Conservation (phyloP, 1,140 invertebrate species). For the Spodoptera frugiperda region DNA sequence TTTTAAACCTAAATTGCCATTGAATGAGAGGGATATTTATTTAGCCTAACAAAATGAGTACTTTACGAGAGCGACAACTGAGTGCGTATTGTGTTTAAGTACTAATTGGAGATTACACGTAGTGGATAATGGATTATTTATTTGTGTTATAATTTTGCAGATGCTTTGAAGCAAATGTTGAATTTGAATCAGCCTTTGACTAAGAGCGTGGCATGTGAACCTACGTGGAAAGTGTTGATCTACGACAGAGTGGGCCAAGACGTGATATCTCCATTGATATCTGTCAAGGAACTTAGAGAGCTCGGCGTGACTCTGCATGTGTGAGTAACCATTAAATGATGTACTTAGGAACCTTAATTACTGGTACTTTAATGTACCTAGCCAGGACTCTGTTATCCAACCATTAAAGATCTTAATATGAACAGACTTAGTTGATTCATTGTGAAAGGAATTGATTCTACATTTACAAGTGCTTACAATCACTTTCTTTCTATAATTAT, state of each 20-base stretch:
- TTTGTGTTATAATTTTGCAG: conserved; percentile 79
- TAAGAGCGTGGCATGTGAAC: conserved; percentile 92
- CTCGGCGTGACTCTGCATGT: conserved; percentile 98
- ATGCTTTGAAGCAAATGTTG: conserved; percentile 96
- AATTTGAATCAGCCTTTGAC: conserved; percentile 94
- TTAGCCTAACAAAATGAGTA: conserved; percentile 86
- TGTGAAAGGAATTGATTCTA: no score
- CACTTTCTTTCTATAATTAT: no score
- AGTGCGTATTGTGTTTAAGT: conserved; percentile 84
- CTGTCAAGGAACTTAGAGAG: conserved; percentile 98
- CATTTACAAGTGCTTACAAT: no score
- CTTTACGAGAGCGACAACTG: conserved; percentile 90
- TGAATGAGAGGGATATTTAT: conserved; percentile 44
- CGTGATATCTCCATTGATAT: conserved; percentile 98
- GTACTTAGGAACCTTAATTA: neutral
- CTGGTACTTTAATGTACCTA: neutral
- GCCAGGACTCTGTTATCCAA: neutral
- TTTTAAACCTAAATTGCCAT: conserved; percentile 18
- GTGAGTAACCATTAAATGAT: conserved; percentile 87
- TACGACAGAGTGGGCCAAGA: conserved; percentile 99
- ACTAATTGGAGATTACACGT: conserved; percentile 35
- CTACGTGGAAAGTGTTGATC: conserved; percentile 98
- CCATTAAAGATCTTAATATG: neutral
- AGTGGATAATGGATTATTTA: conserved; percentile 47
- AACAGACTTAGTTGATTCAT: no score